A percentile compares a stretch with the other conserved stretches of the same genome.
phyloP scores from a whole-genome alignment of 2,113 vertebrate species.

The Bubalus kerabau region DNA sequence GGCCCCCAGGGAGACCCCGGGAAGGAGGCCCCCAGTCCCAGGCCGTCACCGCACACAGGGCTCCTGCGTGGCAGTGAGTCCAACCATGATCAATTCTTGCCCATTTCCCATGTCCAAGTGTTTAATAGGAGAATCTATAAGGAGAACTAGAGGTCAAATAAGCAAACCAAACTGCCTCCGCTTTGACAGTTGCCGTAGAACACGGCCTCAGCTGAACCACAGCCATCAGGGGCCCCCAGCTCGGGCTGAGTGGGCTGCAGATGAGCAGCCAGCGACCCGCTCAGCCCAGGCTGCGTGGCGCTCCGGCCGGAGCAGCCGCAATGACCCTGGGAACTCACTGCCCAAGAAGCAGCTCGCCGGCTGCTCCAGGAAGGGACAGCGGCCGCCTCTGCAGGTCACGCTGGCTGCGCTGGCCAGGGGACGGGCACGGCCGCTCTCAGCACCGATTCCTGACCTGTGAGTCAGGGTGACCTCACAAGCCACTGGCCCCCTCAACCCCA shows the following conservation, averaged over 20 bases:
- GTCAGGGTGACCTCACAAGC: too few relatives aligned
- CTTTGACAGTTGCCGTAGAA: constrained; percentile 52
- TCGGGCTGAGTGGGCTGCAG: background rate
- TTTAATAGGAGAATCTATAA: background rate
- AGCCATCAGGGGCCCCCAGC: constrained; percentile 67
- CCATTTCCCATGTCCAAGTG: rapidly evolving
- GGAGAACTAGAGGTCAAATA: background rate
- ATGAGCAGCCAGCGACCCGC: constrained; percentile 66
- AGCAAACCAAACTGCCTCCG: constrained; percentile 20
- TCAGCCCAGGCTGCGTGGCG: constrained; percentile 65
- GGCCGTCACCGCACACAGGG: rapidly evolving
- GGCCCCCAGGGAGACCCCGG: background rate
- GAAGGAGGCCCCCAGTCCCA: too few relatives aligned
- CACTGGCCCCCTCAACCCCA: too few relatives aligned
- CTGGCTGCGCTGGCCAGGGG: background rate
- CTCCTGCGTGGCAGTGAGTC: rapidly evolving
- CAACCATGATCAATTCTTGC: rapidly evolving
- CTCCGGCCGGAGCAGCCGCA: constrained; percentile 41
- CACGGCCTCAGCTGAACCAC: constrained; percentile 57
- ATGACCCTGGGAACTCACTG: constrained; percentile 50
- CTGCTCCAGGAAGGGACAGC: rapidly evolving
- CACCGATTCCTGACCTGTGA: background rate
- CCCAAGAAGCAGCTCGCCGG: background rate
- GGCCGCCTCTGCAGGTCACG: rapidly evolving
- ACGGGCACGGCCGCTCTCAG: background rate